Conservation (phyloP, 1,140 invertebrate species). For the Tribolium castaneum region DNA sequence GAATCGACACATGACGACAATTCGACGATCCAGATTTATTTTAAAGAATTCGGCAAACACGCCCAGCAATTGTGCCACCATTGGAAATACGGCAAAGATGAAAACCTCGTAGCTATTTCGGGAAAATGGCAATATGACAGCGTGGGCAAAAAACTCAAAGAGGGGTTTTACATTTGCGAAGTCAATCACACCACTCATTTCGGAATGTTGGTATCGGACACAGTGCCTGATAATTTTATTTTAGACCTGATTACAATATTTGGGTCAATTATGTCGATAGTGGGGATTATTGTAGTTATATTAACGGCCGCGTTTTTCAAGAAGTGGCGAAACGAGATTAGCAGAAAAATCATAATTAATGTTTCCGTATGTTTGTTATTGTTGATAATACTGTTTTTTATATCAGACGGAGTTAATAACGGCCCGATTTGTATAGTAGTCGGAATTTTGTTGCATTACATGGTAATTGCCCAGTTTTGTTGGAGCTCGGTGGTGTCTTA, state of each 20-base stretch:
- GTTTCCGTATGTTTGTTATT: not conserved
- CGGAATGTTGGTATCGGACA: not conserved
- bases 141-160: not conserved
- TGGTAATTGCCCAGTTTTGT: not conserved
- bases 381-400: not conserved
- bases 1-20: not conserved
- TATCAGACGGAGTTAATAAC: not conserved
- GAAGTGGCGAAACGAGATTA: not conserved
- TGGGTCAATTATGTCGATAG: not conserved
- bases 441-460: not conserved
- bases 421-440: not conserved
- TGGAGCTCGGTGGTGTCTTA: not conserved
- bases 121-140: not conserved
- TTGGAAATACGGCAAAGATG: not conserved
- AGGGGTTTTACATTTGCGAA: not conserved
- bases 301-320: not conserved
- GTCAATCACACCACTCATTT: conserved; percentile 17
- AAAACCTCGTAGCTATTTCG: not conserved
- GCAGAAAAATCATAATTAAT: not conserved
- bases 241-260: conserved; percentile 6
- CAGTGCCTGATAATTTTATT: not conserved
- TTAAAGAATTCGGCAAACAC: not conserved
- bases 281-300: not conserved
- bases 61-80: not conserved
- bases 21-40: not conserved